A percentile compares a stretch with the other conserved stretches of the same genome.
Evolutionary conservation across 2,113 vertebrate species (phyloP).

Genomic region (human (Homo sapiens)): GRCh38 chr9:117346001-117346500

Average conservation of each 20-base stretch:
- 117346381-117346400: background rate
- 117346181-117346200: background rate
- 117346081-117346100: background rate
- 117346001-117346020: background rate
- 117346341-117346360: too few species aligned
- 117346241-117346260: background rate
- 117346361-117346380: too few species aligned
- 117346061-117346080: background rate
- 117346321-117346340: too few species aligned
- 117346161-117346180: background rate
- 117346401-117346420: background rate
- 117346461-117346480: background rate
- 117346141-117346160: background rate
- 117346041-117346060: background rate
- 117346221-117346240: background rate
- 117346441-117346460: background rate
- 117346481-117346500: background rate
- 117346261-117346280: background rate
- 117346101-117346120: background rate
- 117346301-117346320: background rate
- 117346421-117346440: background rate
- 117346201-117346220: background rate
- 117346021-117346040: background rate
- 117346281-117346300: background rate
- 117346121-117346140: accelerated